Percentiles rank a stretch among this genome's conserved stretches.
phyloP scores from a whole-genome alignment of 1,140 invertebrate species.

The Lamellibrachia luymesi region DNA sequence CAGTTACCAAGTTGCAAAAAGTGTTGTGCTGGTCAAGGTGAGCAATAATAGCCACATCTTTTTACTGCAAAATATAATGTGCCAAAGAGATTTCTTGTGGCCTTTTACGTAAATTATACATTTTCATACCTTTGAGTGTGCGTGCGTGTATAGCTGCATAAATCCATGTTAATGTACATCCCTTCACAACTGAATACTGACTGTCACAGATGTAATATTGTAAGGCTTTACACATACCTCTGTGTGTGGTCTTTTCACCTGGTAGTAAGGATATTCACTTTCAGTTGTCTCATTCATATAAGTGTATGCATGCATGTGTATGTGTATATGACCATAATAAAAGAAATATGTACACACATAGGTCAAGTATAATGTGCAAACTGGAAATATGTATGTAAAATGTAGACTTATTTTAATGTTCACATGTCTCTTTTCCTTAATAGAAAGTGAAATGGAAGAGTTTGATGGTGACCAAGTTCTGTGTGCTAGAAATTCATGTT shows the following conservation, averaged over 20 bases:
- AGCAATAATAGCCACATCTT: slow-evolving; percentile 25
- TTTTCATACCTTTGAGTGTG: not conserved
- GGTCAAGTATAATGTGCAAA: not conserved
- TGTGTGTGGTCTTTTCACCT: too few species aligned
- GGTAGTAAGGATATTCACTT: too few species aligned
- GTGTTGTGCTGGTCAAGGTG: slow-evolving; percentile 21
- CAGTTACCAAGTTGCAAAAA: slow-evolving; percentile 34
- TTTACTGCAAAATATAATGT: slow-evolving; percentile 32
- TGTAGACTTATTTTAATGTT: not conserved
- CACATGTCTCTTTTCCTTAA: not conserved
- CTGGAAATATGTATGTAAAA: not conserved
- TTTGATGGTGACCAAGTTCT: slow-evolving; percentile 22
- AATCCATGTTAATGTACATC: too few species aligned
- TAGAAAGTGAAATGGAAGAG: not conserved
- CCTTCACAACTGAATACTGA: too few species aligned
- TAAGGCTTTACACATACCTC: too few species aligned
- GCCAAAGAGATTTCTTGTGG: not conserved
- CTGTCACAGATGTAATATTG: too few species aligned
- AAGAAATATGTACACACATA: not conserved
- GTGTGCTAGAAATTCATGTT: slow-evolving; percentile 36
- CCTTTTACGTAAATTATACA: not conserved
- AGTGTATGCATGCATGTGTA: not conserved
- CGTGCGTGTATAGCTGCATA: not conserved
- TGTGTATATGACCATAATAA: not conserved
- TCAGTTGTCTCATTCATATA: not conserved